These are phyloP conservation scores for Drosophila quadrilineata DNA, from an alignment of 1,140 invertebrate species.

Conservation along the genomic window DNA sequence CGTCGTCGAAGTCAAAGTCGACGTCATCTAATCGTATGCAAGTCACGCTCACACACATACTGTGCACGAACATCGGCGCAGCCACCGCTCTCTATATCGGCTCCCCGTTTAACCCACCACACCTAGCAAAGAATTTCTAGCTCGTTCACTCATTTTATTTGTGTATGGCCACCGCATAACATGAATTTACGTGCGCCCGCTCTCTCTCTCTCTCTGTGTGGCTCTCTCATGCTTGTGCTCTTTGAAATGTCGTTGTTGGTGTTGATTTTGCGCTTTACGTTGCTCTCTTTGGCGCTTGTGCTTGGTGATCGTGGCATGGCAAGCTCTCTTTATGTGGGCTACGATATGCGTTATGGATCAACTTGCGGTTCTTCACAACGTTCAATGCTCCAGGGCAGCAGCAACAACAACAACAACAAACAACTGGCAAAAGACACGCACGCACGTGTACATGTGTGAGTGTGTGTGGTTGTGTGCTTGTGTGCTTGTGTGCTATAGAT, in stretches of 20 bases:
- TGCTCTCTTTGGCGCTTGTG: slow-evolving; percentile 10
- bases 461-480: too few species aligned
- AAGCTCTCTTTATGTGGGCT: slow-evolving; percentile 7
- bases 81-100: slow-evolving; percentile 4
- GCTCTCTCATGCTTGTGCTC: not conserved
- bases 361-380: slow-evolving; percentile 59
- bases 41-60: slow-evolving; percentile 7
- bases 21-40: slow-evolving; percentile 32
- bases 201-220: not conserved
- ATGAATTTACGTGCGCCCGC: slow-evolving; percentile 10
- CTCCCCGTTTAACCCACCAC: too few species aligned
- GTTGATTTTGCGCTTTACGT: too few species aligned
- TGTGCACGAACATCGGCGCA: not conserved
- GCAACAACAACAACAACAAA: slow-evolving; percentile 22
- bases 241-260: not conserved
- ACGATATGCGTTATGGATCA: slow-evolving; percentile 40
- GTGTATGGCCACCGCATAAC: not conserved
- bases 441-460: slow-evolving; percentile 17
- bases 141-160: not conserved
- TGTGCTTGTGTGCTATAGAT: too few species aligned
- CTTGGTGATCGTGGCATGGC: too few species aligned
- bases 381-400: slow-evolving; percentile 60
- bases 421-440: slow-evolving; percentile 11
- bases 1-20: not conserved
- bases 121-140: slow-evolving; percentile 57